Base-by-base conservation (phyloP, 2,113 vertebrate species). In the Anolis sagrei region DNA sequence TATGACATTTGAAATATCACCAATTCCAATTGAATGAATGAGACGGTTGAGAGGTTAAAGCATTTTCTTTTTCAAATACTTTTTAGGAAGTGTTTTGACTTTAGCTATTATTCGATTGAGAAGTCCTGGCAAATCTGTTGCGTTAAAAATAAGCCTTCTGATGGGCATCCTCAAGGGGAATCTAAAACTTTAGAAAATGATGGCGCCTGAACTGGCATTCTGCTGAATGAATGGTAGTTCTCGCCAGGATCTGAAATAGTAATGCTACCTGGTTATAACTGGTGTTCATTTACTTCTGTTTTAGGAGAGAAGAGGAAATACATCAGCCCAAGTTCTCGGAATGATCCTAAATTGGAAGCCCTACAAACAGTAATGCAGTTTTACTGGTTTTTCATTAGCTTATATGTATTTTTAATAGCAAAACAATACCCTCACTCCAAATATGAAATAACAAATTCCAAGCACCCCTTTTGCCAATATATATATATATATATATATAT, bases 241-340 rank as follows among this genome's bases (percentile, higher is more conserved):
- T 61, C 78, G 23, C n/a, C 25, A 27, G 64, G 82, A n/a, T 1
- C 36, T 86, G 3, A 4, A 2, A 79, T 64, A 66, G 27, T 86
- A 27, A 4, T 51, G 3, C 25, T 39, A 88, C 70, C 27, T 81
- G 39, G 54, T 1, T 81, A 7, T 88, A 62, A 76, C 48, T 27
- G 29, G 32, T 89, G 32, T 48, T 81, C 4, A 1, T 75, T 75
- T 76, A 1, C 68, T 85, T 93, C 78, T 87, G 81, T 83, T 89
- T 87, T 44, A 99, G 98, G 96, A 18, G 96, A 96, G 88, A 97
- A 93, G 90, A 97, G 84, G 90, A 98, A 96, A 87, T 29, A 97
- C 75, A 96, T 99, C 87, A 97, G 97, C 13, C 96, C 97, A 0
- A 81, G 83, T 0, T 97, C 97, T 88, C 91, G 94, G 70, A 95